These are phyloP conservation scores for Brachionus paranguensis DNA, from an alignment of 1,140 invertebrate genomes.

Conservation along the genomic window DNA sequence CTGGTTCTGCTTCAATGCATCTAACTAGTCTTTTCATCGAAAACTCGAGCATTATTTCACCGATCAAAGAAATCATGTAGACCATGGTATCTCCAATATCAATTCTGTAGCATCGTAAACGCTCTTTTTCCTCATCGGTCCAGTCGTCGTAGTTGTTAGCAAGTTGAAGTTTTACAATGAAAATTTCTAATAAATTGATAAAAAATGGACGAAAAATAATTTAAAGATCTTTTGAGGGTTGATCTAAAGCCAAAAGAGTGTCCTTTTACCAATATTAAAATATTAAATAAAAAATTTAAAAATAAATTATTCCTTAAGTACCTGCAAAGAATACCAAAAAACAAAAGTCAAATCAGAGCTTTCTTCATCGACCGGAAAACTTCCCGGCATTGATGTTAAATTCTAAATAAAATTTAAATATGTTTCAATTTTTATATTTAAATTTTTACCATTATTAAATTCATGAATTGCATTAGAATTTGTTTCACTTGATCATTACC, in stretches of 20 bases:
- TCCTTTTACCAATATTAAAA: neutral
- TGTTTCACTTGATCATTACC: constrained; percentile 1
- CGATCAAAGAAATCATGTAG: constrained; percentile 34
- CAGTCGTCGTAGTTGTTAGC: constrained; percentile 24
- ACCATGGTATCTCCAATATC: constrained; percentile 39
- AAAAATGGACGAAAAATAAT: constrained; percentile 30
- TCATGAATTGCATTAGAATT: constrained; percentile 21
- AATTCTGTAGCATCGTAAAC: constrained; percentile 33
- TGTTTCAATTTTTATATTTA: neutral
- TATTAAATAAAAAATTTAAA: neutral
- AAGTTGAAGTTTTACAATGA: constrained; percentile 32
- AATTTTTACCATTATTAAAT: constrained; percentile 26
- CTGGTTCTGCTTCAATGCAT: neutral
- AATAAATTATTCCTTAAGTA: neutral
- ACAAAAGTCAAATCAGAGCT: constrained; percentile 39
- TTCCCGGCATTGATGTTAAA: constrained; percentile 36
- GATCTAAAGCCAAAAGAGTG: constrained; percentile 18
- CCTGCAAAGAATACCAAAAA: constrained; percentile 33
- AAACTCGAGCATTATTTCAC: constrained; percentile 39
- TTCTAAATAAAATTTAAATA: constrained; percentile 5
- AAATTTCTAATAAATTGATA: constrained; percentile 21
- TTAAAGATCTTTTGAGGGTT: neutral
- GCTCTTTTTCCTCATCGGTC: constrained; percentile 39
- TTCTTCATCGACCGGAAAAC: constrained; percentile 33
- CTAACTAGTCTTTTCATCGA: constrained; percentile 3